Evolutionary conservation across 2,888 invertebrate genomes (phyloP), one percentile per base, ranked within the genome.

Genomic region (Ochropacha duplaris): DNA sequence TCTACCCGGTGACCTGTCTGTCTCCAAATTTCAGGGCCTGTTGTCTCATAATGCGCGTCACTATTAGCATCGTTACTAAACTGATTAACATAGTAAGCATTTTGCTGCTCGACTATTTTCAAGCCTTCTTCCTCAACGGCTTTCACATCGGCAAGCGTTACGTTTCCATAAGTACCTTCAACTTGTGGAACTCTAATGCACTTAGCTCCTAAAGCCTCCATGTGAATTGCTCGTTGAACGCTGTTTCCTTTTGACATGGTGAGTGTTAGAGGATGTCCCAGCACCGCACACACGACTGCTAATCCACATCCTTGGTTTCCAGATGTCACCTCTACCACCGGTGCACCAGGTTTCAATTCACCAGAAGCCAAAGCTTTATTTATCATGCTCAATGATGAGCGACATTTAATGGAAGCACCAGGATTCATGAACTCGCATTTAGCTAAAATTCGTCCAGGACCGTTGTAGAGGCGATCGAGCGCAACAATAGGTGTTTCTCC

Each of bases 351-450:
- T 56, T 83, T 79, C 50, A 92, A 60, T 3, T 78, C 77, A 12
- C 92, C 91, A 16, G 72, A 75, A 26, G 77, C 77, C 2, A 71
- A 59, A 1, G 92, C 92, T 50, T 76, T 76, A 36, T 76, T 64
- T 58, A 92, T 84, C 92, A 92, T 92, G 59, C 84, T 76, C 52
- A 91, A 65, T 0, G 92, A 85, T 1, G 92, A 92, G 14, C 92
- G 85, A 57, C 86, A 86, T 78, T 92, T 92, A 36, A 92, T 83
- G 0, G 92, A 92, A 12, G 85, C 92, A 31, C 92, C 90, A 9
- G 92, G 92, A 57, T 91, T 92, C 90, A 90, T 92, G 60, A 87
- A 92, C 69, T 92, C 92, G 75, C 92, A 92, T 85, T 92, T 92
- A 1, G 83, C 92, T 49, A 92, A 69, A 58, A 92, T 84, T 22